Evolutionary conservation across 1,140 invertebrate species (phyloP).

Genomic region (Condylostylus longicornis): DNA sequence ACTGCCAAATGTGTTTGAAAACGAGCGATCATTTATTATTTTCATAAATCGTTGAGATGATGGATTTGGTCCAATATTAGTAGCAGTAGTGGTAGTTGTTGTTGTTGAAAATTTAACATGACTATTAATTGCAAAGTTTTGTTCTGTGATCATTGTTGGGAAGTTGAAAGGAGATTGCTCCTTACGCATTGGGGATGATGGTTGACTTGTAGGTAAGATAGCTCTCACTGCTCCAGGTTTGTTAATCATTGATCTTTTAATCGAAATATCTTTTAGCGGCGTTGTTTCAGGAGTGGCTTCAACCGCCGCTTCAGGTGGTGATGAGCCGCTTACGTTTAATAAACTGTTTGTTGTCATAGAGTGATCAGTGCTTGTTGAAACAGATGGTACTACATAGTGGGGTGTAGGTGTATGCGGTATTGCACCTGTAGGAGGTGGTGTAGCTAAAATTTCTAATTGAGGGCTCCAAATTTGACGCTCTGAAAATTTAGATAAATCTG

Average conservation of each 20-base stretch:
- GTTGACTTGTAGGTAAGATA: constrained; percentile 36
- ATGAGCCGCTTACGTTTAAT: constrained; percentile 23
- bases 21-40: constrained; percentile 18
- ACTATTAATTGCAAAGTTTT: too few species aligned
- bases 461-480: constrained; percentile 22
- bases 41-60: constrained; percentile 18
- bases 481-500: not conserved
- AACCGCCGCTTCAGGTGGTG: constrained; percentile 57
- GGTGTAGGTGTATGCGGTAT: constrained; percentile 38
- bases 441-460: constrained; percentile 19
- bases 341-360: constrained; percentile 11
- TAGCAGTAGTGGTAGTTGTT: constrained; percentile 6
- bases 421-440: constrained; percentile 25
- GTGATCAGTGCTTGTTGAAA: constrained; percentile 15
- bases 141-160: constrained; percentile 14
- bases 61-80: constrained; percentile 7
- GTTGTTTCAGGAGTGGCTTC: constrained; percentile 80
- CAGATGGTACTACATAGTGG: constrained; percentile 18
- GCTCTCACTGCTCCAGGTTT: constrained; percentile 39
- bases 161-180: constrained; percentile 38
- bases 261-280: constrained; percentile 49
- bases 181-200: constrained; percentile 50
- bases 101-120: constrained; percentile 8
- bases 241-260: constrained; percentile 12
- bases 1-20: too few species aligned